Conservation (phyloP, 1,140 invertebrate species). For the Fopius arisanus region DNA sequence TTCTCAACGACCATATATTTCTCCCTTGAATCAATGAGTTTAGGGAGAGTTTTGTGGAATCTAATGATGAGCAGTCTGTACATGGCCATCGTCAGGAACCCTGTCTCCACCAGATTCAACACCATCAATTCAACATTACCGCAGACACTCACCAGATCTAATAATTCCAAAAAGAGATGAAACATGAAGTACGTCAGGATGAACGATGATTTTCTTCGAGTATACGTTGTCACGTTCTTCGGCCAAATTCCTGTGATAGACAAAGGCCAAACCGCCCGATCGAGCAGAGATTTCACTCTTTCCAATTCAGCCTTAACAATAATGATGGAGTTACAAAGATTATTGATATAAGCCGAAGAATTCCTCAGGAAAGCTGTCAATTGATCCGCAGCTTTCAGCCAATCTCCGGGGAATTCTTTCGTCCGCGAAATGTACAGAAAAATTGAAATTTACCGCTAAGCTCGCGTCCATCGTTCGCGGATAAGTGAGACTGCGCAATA, state of each 20-base stretch:
- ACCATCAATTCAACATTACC: neutral
- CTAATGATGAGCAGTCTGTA: neutral
- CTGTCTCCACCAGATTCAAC: neutral
- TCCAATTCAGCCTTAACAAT: neutral
- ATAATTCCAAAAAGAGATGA: neutral
- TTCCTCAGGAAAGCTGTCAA: too few species aligned
- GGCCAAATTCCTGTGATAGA: neutral
- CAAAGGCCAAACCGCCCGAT: neutral
- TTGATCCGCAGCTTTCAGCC: too few species aligned
- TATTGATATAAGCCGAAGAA: too few species aligned
- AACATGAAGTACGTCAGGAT: neutral
- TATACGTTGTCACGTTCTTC: neutral
- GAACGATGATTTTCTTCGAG: neutral
- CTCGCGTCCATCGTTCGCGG: too few species aligned
- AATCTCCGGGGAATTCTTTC: too few species aligned
- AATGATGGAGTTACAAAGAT: too few species aligned
- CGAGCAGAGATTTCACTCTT: neutral
- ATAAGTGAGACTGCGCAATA: too few species aligned
- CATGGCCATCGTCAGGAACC: neutral
- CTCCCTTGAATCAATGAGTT: neutral
- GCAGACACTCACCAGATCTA: neutral
- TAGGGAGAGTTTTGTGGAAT: neutral
- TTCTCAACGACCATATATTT: neutral
- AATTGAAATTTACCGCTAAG: too few species aligned
- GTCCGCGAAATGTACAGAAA: too few species aligned